A percentile compares a stretch with the other conserved stretches of the same genome.
These are phyloP conservation scores for Hemaris fuciformis DNA, from an alignment of 2,888 invertebrate species.

Conservation along the genomic window DNA sequence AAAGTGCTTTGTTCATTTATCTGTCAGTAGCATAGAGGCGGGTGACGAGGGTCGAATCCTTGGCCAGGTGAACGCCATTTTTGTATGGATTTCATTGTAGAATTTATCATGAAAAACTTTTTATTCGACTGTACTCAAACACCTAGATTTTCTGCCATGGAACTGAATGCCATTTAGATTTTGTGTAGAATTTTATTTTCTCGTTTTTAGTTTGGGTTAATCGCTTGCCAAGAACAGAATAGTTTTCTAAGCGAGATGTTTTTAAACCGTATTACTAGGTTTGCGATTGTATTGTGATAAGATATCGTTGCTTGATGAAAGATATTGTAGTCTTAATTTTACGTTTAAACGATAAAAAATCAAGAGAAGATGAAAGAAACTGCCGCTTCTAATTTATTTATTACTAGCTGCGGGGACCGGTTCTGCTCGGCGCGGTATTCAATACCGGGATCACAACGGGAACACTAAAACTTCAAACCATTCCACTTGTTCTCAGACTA, in stretches of 20 bases:
- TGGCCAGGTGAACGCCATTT: conserved; percentile 3
- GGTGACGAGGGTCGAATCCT: conserved; percentile 32
- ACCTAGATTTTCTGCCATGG: not conserved
- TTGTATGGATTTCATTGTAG: not conserved
- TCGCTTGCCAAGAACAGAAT: not conserved
- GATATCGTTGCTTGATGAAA: no score
- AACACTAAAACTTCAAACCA: no score
- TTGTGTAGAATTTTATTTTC: not conserved
- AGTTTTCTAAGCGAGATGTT: not conserved
- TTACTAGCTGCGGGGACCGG: no score
- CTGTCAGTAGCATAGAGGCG: conserved; percentile 31
- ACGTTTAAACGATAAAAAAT: no score
- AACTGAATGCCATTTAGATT: not conserved
- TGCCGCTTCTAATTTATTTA: no score
- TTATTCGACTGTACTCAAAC: not conserved
- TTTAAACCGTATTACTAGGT: no score
- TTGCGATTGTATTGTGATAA: no score
- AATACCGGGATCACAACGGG: no score
- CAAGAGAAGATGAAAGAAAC: no score
- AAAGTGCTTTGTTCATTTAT: conserved; percentile 30
- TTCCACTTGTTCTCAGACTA: no score
- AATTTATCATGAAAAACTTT: not conserved
- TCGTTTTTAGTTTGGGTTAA: not conserved
- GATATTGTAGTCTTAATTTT: no score
- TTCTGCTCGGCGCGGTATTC: no score